phyloP scores from a whole-genome alignment of 2,113 vertebrate genomes.

The Cephalopterus ornatus region DNA sequence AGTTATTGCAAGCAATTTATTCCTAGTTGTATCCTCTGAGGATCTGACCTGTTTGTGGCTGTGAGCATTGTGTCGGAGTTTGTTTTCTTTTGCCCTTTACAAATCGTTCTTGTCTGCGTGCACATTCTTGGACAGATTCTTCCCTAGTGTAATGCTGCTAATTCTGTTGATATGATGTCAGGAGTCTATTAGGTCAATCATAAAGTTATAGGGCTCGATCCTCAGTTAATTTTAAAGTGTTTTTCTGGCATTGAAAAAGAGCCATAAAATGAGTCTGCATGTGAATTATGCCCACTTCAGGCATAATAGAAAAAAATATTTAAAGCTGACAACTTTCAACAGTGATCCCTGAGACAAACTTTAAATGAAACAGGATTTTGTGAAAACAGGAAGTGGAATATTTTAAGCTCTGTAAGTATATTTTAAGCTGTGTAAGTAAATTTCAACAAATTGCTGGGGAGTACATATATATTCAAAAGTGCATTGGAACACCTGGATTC shows the following conservation, averaged over 20 bases:
- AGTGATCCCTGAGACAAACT: background rate
- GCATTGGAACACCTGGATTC: background rate
- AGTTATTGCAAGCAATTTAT: constrained; percentile 5
- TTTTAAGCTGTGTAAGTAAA: background rate
- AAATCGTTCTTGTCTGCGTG: background rate
- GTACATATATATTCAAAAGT: background rate
- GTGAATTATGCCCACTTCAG: background rate
- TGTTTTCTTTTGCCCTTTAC: constrained; percentile 38
- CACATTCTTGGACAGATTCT: constrained; percentile 37
- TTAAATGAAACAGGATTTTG: background rate
- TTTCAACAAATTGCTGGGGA: background rate
- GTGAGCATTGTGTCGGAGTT: background rate
- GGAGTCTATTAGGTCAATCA: constrained; percentile 28
- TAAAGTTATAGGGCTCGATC: background rate
- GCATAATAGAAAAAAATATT: background rate
- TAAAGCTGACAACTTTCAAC: background rate
- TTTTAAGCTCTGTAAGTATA: background rate
- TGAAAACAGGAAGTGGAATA: constrained; percentile 29
- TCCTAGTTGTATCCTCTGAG: constrained; percentile 1
- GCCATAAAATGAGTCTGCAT: background rate
- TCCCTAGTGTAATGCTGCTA: constrained; percentile 35
- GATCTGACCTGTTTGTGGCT: constrained; percentile 40
- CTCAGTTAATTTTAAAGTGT: constrained; percentile 5
- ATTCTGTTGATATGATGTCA: constrained; percentile 48
- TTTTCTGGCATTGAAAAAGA: background rate